phyloP scores from a whole-genome alignment of 1,140 invertebrate species.

The Drosophila baimaii region DNA sequence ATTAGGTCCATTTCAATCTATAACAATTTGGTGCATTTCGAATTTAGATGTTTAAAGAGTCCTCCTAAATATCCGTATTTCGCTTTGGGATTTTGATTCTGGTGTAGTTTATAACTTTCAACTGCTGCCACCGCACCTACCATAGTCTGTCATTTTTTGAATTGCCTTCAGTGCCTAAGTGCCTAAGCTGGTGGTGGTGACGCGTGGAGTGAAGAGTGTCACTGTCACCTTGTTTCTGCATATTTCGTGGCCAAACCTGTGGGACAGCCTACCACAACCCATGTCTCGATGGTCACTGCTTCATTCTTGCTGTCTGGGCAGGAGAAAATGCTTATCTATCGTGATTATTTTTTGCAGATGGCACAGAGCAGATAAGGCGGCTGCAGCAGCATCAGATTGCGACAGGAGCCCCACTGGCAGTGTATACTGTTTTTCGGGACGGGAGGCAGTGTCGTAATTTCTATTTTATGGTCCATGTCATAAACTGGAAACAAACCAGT shows the following conservation, averaged over 20 bases:
- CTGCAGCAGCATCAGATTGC: constrained; percentile 39
- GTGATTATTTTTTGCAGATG: constrained; percentile 75
- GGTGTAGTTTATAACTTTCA: neutral
- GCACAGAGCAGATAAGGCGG: constrained; percentile 58
- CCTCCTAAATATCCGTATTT: too few relatives aligned
- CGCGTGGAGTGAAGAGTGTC: constrained; percentile 52
- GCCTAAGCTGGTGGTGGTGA: neutral
- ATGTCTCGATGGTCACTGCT: neutral
- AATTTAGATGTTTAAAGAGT: too few relatives aligned
- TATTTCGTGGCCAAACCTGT: constrained; percentile 51
- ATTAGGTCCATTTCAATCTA: too few relatives aligned
- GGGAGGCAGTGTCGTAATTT: constrained; percentile 62
- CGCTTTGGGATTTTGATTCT: too few relatives aligned
- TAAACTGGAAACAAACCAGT: neutral
- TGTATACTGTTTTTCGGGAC: constrained; percentile 36
- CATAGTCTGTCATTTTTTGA: neutral
- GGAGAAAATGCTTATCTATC: constrained; percentile 60
- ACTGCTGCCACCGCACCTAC: too few relatives aligned
- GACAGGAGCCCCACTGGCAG: constrained; percentile 20
- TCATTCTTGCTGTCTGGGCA: constrained; percentile 34
- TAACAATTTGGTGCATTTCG: too few relatives aligned
- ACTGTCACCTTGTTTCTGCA: constrained; percentile 68
- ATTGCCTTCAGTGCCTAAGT: neutral
- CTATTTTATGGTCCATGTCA: constrained; percentile 30
- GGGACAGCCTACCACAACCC: neutral